Conservation (phyloP, 2,113 vertebrate species). For the Taxidea taxus region DNA sequence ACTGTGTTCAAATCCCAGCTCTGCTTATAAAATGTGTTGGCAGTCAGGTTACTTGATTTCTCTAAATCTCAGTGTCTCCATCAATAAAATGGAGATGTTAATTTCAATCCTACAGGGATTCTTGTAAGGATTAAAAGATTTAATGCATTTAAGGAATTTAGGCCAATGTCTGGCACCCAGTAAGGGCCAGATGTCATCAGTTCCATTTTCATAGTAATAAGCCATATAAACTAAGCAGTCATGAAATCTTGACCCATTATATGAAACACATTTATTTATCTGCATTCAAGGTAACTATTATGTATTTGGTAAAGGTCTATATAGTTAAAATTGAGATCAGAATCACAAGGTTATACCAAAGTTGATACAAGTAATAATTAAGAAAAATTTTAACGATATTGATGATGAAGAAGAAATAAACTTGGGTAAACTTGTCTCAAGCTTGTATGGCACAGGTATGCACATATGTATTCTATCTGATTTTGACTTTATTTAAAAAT, state of each 20-base stretch:
- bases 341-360: background rate
- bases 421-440: background rate
- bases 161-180: background rate
- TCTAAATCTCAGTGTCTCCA: background rate
- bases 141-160: background rate
- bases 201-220: conserved; percentile 3
- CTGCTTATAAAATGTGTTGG: background rate
- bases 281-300: background rate
- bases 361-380: background rate
- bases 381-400: background rate
- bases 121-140: background rate
- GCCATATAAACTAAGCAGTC: background rate
- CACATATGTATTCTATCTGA: background rate
- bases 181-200: background rate
- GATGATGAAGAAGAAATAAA: background rate
- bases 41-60: conserved; percentile 8
- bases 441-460: background rate
- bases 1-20: background rate
- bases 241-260: background rate
- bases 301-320: background rate
- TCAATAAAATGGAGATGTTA: background rate
- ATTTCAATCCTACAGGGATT: background rate
- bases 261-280: background rate
- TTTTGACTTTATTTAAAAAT: conserved; percentile 50
- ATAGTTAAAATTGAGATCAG: conserved; percentile 12